Percentiles rank a stretch among this genome's conserved stretches.
Conservation (phyloP, 2,797 vertebrate species). For the Tangara arthus region DNA sequence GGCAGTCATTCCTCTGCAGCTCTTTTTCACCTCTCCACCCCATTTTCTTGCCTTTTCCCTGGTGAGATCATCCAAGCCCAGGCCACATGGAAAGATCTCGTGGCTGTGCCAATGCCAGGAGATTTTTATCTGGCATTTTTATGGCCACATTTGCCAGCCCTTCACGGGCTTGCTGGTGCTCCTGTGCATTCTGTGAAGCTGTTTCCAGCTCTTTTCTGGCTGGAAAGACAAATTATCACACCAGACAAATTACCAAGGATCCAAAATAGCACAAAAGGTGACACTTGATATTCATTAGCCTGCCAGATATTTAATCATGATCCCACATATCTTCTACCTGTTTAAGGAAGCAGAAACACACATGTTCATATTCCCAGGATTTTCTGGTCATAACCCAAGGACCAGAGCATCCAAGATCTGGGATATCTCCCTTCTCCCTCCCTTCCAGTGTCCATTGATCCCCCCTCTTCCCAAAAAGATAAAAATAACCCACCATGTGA, state of each 20-base stretch:
- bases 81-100: background rate
- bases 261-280: conserved; percentile 32
- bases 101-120: background rate
- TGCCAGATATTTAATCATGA: background rate
- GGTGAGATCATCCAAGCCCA: background rate
- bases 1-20: background rate
- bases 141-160: background rate
- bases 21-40: background rate
- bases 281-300: conserved; percentile 19
- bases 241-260: background rate
- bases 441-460: background rate
- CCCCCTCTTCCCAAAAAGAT: background rate
- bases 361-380: background rate
- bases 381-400: background rate
- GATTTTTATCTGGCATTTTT: background rate
- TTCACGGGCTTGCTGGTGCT: background rate
- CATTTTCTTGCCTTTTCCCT: background rate
- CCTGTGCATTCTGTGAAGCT: background rate
- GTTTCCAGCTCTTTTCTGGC: background rate
- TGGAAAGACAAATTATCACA: background rate
- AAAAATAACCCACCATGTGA: conserved; percentile 63
- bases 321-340: background rate
- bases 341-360: background rate
- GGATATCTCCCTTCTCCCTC: background rate
- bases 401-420: background rate